phyloP scores from a whole-genome alignment of 1,140 invertebrate species.

The Conus ventricosus region DNA sequence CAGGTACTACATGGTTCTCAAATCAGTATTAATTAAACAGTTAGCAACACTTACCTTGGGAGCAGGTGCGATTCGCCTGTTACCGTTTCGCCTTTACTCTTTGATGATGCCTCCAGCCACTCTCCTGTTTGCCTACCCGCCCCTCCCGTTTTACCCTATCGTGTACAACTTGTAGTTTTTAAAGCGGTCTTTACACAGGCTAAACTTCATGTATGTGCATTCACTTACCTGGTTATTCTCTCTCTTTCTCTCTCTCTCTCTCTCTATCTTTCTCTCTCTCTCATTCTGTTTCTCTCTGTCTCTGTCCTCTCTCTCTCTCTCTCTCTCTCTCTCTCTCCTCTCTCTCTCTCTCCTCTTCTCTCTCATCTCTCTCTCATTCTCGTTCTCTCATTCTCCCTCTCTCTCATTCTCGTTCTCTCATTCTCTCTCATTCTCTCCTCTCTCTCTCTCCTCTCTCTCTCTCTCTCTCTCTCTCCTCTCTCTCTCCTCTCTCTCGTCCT shows the following conservation, averaged over 20 bases:
- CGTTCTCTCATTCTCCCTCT: slow-evolving; percentile 4
- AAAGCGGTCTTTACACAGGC: no score
- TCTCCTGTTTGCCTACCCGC: no score
- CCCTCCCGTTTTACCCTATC: no score
- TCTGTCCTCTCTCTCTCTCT: not conserved
- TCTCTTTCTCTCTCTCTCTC: slow-evolving; percentile 2
- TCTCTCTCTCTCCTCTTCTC: slow-evolving; percentile 32
- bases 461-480: slow-evolving; percentile 26
- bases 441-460: slow-evolving; percentile 31
- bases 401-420: not conserved
- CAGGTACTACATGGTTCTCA: no score
- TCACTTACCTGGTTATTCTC: not conserved
- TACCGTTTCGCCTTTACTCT: no score
- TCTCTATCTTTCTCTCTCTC: not conserved
- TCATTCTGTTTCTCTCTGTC: not conserved
- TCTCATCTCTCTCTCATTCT: slow-evolving; percentile 29
- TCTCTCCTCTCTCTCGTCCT: not conserved
- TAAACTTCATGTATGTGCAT: no score
- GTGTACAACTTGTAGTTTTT: no score
- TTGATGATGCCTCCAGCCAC: no score
- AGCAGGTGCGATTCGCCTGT: no score
- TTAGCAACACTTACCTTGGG: no score
- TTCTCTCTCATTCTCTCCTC: not conserved
- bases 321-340: not conserved
- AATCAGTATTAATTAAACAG: no score